Evolutionary conservation across 2,113 vertebrate species (phyloP).

Genomic region (Perca fluviatilis): DNA sequence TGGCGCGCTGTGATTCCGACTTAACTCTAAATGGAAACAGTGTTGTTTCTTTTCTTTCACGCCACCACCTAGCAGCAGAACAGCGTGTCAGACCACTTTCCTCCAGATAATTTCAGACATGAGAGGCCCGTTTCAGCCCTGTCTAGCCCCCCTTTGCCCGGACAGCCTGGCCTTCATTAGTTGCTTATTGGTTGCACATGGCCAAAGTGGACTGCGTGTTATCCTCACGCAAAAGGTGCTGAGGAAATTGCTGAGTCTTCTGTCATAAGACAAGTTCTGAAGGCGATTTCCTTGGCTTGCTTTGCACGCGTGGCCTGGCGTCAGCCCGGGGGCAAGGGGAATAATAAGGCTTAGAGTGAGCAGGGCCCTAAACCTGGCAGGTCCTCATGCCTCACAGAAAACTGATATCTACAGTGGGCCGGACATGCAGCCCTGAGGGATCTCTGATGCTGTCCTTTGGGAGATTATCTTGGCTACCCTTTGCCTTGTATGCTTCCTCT

Average conservation of each 20-base stretch:
- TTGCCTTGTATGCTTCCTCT: slow-evolving; percentile 67
- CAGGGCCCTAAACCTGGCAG: slow-evolving; percentile 64
- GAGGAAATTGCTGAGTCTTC: slow-evolving; percentile 87
- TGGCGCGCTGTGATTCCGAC: slow-evolving; percentile 74
- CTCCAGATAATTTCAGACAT: slow-evolving; percentile 79
- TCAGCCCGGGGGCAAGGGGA: slow-evolving; percentile 80
- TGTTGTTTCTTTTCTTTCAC: slow-evolving; percentile 81
- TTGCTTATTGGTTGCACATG: slow-evolving; percentile 89
- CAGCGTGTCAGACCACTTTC: slow-evolving; percentile 81
- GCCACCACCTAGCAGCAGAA: slow-evolving; percentile 72
- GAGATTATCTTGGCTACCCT: slow-evolving; percentile 65
- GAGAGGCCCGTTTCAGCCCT: slow-evolving; percentile 70
- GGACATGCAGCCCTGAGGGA: slow-evolving; percentile 70
- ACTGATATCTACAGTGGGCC: slow-evolving; percentile 69
- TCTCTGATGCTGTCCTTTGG: slow-evolving; percentile 67
- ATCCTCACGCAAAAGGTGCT: slow-evolving; percentile 85
- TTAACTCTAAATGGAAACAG: slow-evolving; percentile 83
- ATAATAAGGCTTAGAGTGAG: slow-evolving; percentile 72
- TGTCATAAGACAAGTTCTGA: slow-evolving; percentile 76
- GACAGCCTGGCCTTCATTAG: slow-evolving; percentile 86
- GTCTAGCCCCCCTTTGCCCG: slow-evolving; percentile 57
- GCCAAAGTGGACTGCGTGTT: slow-evolving; percentile 78
- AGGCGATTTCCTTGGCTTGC: slow-evolving; percentile 82
- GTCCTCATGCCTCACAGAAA: slow-evolving; percentile 64
- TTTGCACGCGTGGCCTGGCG: slow-evolving; percentile 83